Percentiles rank a stretch among this genome's conserved stretches.
These are phyloP conservation scores for Hippocampus barbouri DNA, from an alignment of 2,113 vertebrate genomes.

Conservation along the genomic window DNA sequence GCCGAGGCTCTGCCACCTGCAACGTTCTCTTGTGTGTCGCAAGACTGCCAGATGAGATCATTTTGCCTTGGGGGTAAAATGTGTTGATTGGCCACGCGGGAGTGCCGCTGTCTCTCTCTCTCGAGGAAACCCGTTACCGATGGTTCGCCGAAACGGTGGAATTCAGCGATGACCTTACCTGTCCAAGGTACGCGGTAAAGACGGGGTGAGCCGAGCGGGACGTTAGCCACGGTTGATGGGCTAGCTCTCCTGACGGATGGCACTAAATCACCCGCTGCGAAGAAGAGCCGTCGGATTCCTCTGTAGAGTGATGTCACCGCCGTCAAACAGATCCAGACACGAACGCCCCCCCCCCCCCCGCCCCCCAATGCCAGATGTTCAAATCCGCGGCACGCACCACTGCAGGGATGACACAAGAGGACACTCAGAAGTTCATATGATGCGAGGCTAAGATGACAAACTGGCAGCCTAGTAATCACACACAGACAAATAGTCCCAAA, in stretches of 20 bases:
- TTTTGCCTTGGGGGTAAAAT: background rate
- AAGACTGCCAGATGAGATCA: background rate
- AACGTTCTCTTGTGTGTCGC: conserved; percentile 32
- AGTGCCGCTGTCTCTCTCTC: background rate
- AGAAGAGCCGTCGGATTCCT: conserved; percentile 67
- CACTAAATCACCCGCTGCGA: conserved; percentile 65
- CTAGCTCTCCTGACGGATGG: conserved; percentile 58
- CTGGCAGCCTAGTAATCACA: background rate
- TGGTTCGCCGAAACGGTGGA: conserved; percentile 20
- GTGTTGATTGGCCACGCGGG: background rate
- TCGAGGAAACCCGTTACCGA: conserved; percentile 17
- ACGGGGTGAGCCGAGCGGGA: conserved; percentile 45
- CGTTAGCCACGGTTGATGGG: conserved; percentile 38
- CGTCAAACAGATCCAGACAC: conserved; percentile 74
- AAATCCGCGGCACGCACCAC: conserved; percentile 30
- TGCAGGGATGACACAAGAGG: background rate
- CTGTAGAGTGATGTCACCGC: conserved; percentile 66
- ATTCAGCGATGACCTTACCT: conserved; percentile 18
- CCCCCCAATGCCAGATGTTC: conserved; percentile 68
- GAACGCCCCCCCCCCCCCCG: conserved; percentile 51
- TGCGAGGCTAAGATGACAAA: background rate
- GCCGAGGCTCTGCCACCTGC: conserved; percentile 31
- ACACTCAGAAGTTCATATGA: background rate
- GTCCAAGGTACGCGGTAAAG: conserved; percentile 43
- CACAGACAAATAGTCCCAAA: background rate